Conservation (phyloP, 2,888 invertebrate genomes). For the Smittia sp. region DNA sequence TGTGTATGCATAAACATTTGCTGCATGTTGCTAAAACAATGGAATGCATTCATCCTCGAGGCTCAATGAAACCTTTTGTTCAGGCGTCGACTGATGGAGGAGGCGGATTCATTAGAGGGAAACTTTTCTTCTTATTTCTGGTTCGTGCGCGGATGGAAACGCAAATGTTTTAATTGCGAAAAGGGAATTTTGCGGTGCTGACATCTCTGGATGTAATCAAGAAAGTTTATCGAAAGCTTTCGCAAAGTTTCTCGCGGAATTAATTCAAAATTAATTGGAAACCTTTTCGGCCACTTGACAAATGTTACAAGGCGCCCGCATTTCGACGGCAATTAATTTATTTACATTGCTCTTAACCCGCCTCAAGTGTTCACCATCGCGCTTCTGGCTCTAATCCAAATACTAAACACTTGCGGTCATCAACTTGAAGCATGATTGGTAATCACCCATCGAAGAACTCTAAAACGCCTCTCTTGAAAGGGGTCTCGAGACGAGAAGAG, state of each 20-base stretch:
- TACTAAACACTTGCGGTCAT: constrained; percentile 40
- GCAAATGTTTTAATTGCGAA: constrained; percentile 38
- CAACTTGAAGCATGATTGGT: constrained; percentile 38
- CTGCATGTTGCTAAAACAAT: constrained; percentile 7
- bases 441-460: constrained; percentile 26
- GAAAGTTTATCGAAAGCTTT: constrained; percentile 3
- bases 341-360: constrained; percentile 2
- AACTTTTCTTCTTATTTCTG: constrained; percentile 1
- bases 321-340: constrained; percentile 15
- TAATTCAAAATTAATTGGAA: neutral
- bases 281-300: neutral
- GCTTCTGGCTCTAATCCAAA: constrained; percentile 26
- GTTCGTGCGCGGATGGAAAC: neutral
- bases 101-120: constrained; percentile 13
- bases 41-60: neutral
- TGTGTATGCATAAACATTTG: neutral
- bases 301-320: neutral
- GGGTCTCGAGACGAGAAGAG: neutral
- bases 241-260: neutral
- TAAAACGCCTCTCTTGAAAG: constrained; percentile 25
- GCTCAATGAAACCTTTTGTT: constrained; percentile 27
- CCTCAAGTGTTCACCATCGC: constrained; percentile 14
- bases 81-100: too few relatives aligned
- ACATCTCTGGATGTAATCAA: neutral
- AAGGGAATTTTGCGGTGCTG: constrained; percentile 1